Evolutionary conservation across 1,140 invertebrate genomes (phyloP).

Genomic region (Pseudomyrmex concolor): DNA sequence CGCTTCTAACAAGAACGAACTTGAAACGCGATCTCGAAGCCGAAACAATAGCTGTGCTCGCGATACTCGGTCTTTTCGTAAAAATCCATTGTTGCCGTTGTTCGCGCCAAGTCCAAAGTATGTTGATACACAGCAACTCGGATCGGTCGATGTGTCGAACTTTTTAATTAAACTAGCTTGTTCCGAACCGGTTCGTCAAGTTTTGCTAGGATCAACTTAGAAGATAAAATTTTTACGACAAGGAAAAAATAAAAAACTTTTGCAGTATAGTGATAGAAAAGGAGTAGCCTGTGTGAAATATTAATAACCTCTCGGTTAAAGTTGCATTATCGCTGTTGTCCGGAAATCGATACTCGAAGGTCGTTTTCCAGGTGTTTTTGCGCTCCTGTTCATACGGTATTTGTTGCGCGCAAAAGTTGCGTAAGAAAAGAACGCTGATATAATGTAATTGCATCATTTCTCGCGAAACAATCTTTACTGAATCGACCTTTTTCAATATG

Average conservation of each 20-base stretch:
- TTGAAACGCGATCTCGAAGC: conserved; percentile 5
- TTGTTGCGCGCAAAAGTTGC: background rate
- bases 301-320: too few species aligned
- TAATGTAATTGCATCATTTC: too few species aligned
- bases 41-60: conserved; percentile 22
- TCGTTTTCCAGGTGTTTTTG: background rate
- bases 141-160: conserved; percentile 18
- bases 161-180: conserved; percentile 42
- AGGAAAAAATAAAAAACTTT: background rate
- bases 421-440: too few species aligned
- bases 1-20: conserved; percentile 34
- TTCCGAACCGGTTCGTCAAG: background rate
- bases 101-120: conserved; percentile 7
- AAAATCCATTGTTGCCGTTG: conserved; percentile 6
- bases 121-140: conserved; percentile 18
- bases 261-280: too few species aligned
- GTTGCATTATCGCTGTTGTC: background rate
- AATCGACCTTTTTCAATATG: too few species aligned
- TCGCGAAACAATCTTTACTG: too few species aligned
- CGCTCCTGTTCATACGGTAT: background rate
- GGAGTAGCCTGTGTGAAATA: too few species aligned
- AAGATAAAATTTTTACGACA: background rate
- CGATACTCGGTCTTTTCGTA: conserved; percentile 17
- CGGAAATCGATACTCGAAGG: background rate
- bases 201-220: background rate